phyloP scores from a whole-genome alignment of 1,140 invertebrate species.

The Conus betulinus region DNA sequence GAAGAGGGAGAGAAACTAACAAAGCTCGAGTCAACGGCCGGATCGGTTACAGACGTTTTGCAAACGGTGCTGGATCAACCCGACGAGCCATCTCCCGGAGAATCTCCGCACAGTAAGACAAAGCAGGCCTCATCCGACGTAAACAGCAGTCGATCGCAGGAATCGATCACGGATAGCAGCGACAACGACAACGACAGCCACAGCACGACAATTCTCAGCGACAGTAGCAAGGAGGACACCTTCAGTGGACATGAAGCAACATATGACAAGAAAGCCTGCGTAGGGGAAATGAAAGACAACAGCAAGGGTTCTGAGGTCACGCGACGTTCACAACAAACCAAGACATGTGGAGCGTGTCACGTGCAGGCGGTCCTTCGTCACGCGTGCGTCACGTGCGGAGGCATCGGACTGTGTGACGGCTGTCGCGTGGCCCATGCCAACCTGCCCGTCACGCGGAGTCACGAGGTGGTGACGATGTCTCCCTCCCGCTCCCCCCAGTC shows the following conservation, averaged over 20 bases:
- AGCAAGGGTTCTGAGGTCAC: background rate
- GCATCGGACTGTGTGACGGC: constrained; percentile 10
- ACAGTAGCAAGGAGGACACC: background rate
- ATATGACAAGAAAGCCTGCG: background rate
- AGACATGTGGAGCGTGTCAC: constrained; percentile 16
- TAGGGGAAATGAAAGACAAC: background rate
- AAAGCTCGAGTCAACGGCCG: too few species aligned
- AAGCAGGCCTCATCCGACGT: background rate
- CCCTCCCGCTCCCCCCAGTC: background rate
- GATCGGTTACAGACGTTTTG: too few species aligned
- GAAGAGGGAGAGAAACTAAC: too few species aligned
- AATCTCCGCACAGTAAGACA: too few species aligned
- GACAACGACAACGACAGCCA: background rate
- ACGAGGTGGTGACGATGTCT: constrained; percentile 3
- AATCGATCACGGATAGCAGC: background rate
- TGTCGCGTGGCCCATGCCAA: constrained; percentile 15
- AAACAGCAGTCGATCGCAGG: background rate
- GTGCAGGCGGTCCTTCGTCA: background rate
- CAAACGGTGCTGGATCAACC: too few species aligned
- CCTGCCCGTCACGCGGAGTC: constrained; percentile 26
- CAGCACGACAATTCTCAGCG: background rate
- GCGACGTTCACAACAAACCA: background rate
- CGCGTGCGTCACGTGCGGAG: constrained; percentile 30
- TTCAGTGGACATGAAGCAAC: background rate
- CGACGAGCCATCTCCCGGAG: too few species aligned